Conservation (phyloP, 2,888 invertebrate species). For the Petrolisthes manimaculis region DNA sequence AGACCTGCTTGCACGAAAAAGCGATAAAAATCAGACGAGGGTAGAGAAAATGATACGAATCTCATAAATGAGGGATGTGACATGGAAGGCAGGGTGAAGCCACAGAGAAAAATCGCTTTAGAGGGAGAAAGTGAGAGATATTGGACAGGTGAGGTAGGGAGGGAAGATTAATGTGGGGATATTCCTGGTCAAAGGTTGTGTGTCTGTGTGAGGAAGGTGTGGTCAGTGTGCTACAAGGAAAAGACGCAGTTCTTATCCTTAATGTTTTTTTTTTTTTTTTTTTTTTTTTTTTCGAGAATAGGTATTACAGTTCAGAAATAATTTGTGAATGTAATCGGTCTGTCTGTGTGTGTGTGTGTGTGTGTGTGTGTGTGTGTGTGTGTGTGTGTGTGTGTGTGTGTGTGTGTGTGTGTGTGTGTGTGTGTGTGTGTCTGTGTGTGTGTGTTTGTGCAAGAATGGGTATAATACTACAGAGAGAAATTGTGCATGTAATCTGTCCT, state of each 20-base stretch:
- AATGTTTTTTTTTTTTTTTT: no score
- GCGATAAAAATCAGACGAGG: neutral
- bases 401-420: neutral
- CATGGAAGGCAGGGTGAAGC: neutral
- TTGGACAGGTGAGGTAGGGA: conserved; percentile 3
- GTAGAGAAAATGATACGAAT: neutral
- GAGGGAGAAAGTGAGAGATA: conserved; percentile 12
- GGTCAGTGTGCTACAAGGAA: no score
- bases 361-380: conserved; percentile 24
- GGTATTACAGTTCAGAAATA: no score
- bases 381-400: conserved; percentile 24
- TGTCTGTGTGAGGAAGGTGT: no score
- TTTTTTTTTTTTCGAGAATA: no score
- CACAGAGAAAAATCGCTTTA: neutral
- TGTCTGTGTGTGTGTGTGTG: neutral
- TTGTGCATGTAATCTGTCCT: no score
- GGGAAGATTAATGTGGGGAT: neutral
- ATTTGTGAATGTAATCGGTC: no score
- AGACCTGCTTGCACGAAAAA: no score
- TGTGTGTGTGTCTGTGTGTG: conserved; percentile 14
- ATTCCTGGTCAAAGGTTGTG: no score
- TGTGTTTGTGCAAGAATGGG: neutral
- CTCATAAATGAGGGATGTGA: neutral
- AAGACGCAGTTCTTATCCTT: no score
- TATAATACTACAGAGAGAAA: no score